These are phyloP conservation scores for Diabrotica virgifera DNA, from an alignment of 1,140 invertebrate species.

Conservation along the genomic window DNA sequence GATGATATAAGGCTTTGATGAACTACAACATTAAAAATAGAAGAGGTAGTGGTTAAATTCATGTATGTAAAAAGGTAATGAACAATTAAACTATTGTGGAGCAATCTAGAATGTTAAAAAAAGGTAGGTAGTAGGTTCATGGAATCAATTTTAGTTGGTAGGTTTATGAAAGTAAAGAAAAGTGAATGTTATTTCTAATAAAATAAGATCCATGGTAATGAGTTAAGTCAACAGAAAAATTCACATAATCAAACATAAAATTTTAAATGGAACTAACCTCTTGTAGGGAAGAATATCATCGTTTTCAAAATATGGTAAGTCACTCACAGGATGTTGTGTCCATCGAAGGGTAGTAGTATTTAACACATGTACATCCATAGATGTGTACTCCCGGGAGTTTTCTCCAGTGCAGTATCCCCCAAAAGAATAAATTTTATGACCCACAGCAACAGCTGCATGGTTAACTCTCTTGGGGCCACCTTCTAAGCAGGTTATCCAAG, in stretches of 20 bases:
- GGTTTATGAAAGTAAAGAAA: no score
- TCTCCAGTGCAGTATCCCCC: slow-evolving; percentile 85
- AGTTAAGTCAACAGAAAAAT: no score
- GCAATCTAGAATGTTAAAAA: no score
- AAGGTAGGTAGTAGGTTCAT: no score
- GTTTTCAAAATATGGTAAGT: slow-evolving; percentile 46
- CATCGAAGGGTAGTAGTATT: slow-evolving; percentile 69
- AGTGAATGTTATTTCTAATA: no score
- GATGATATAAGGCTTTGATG: no score
- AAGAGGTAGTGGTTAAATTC: no score
- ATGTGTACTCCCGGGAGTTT: slow-evolving; percentile 64
- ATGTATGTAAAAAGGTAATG: no score
- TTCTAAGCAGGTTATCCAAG: slow-evolving; percentile 79
- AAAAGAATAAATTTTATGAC: slow-evolving; percentile 82
- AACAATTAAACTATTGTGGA: no score
- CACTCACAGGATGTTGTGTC: slow-evolving; percentile 52
- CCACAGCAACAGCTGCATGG: slow-evolving; percentile 84
- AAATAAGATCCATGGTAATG: no score
- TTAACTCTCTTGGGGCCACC: slow-evolving; percentile 81
- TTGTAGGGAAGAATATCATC: slow-evolving; percentile 47
- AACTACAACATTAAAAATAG: no score
- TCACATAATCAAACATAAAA: not conserved
- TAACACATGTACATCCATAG: slow-evolving; percentile 86
- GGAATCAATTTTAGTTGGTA: no score
- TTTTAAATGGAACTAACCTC: slow-evolving; percentile 22